These are phyloP conservation scores for Athetis lepigone DNA, from an alignment of 2,888 invertebrate genomes.

Conservation along the genomic window DNA sequence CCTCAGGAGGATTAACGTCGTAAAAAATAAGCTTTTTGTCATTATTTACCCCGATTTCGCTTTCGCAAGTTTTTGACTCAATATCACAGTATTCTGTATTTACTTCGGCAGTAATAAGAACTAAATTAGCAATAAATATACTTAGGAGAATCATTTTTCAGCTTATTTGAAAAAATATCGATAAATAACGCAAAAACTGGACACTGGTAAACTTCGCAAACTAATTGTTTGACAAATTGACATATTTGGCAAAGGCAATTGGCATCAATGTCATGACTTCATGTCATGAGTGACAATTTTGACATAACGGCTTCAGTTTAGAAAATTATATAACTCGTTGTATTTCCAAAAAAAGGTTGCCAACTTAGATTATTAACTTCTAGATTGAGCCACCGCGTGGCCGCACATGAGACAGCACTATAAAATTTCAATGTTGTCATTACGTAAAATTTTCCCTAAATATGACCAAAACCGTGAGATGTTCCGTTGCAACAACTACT, in stretches of 20 bases:
- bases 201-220: neutral
- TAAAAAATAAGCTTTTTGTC: constrained; percentile 94
- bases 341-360: too few species aligned
- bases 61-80: constrained; percentile 56
- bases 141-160: constrained; percentile 49
- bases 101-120: constrained; percentile 54
- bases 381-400: too few species aligned
- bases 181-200: neutral
- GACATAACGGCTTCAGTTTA: neutral
- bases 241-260: too few species aligned
- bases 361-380: too few species aligned
- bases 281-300: neutral
- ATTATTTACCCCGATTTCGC: constrained; percentile 8
- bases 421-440: too few species aligned
- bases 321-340: too few species aligned
- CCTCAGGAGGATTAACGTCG: constrained; percentile 98
- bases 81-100: constrained; percentile 64
- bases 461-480: too few species aligned
- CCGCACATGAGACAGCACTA: too few species aligned
- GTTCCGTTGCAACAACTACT: too few species aligned
- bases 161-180: neutral
- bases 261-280: too few species aligned
- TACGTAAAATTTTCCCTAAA: too few species aligned
- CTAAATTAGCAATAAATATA: constrained; percentile 49
- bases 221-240: neutral